These are phyloP conservation scores for Tubulanus polymorphus DNA, from an alignment of 2,888 invertebrate genomes.

Conservation along the genomic window DNA sequence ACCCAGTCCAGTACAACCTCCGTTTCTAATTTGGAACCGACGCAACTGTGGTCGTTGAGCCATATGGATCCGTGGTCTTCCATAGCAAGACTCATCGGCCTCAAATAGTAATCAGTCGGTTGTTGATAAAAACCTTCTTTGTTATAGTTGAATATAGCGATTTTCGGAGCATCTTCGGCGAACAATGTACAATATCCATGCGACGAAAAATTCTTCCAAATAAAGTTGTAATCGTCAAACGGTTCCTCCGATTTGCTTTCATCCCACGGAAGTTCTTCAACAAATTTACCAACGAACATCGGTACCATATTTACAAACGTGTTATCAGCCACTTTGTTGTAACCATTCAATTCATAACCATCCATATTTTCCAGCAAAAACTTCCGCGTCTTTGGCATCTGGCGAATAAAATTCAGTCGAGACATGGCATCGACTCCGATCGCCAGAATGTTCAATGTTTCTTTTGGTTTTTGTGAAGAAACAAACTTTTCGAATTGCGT, in stretches of 20 bases:
- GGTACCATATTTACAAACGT: constrained; percentile 88
- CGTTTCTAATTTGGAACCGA: constrained; percentile 66
- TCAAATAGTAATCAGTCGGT: constrained; percentile 80
- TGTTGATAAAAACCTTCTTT: constrained; percentile 70
- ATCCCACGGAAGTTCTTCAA: constrained; percentile 39
- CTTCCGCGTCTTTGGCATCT: constrained; percentile 67
- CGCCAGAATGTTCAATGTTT: constrained; percentile 66
- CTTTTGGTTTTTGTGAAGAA: constrained; percentile 19
- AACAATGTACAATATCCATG: constrained; percentile 72
- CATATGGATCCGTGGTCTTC: constrained; percentile 34
- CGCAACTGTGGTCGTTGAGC: constrained; percentile 55
- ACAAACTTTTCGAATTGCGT: background rate
- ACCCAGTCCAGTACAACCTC: constrained; percentile 70
- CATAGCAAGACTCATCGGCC: constrained; percentile 67
- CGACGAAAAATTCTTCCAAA: constrained; percentile 76
- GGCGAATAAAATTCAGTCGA: constrained; percentile 76
- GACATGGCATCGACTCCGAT: constrained; percentile 84
- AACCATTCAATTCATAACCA: constrained; percentile 77
- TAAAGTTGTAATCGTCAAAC: constrained; percentile 72
- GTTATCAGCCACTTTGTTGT: constrained; percentile 91
- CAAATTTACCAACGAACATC: constrained; percentile 64
- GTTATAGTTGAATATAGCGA: constrained; percentile 76
- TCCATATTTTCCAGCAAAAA: constrained; percentile 63
- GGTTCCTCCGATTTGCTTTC: constrained; percentile 45
- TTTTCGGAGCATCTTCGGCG: constrained; percentile 74